phyloP scores from a whole-genome alignment of 2,113 vertebrate species.

The Rattus rattus region DNA sequence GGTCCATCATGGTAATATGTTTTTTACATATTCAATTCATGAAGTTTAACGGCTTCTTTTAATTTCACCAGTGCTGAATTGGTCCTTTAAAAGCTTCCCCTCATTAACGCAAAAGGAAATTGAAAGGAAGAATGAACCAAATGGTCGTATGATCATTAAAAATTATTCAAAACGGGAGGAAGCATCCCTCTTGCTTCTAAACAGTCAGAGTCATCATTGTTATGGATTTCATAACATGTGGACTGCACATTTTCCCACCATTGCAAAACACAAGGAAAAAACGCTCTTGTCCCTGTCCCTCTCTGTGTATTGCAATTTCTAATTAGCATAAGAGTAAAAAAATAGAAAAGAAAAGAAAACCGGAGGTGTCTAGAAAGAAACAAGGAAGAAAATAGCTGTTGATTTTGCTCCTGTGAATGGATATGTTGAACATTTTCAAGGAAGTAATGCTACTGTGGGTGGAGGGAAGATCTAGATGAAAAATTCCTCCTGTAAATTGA shows the following conservation, averaged over 20 bases:
- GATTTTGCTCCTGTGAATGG: background rate
- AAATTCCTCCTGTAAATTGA: background rate
- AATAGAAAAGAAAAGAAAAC: no score
- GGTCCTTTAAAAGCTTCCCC: conserved; percentile 80
- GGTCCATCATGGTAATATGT: conserved; percentile 63
- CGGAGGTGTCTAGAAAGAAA: conserved; percentile 54
- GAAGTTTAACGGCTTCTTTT: conserved; percentile 72
- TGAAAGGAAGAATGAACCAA: conserved; percentile 72
- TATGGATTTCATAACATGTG: conserved; percentile 36
- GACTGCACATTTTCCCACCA: background rate
- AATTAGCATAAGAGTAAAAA: background rate
- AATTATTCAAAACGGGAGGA: conserved; percentile 70
- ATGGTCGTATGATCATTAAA: conserved; percentile 67
- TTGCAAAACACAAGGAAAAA: background rate
- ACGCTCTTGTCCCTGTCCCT: background rate
- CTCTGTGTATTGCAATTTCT: background rate
- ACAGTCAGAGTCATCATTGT: conserved; percentile 40
- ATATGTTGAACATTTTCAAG: background rate
- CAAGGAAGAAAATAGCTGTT: conserved; percentile 28
- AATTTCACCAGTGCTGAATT: conserved; percentile 72
- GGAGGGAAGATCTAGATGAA: background rate
- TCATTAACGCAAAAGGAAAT: conserved; percentile 78
- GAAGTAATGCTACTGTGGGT: background rate
- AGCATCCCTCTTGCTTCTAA: conserved; percentile 66
- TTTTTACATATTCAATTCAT: conserved; percentile 74